A percentile compares a stretch with the other conserved stretches of the same genome.
Evolutionary conservation across 1,140 invertebrate genomes (phyloP).

Genomic region (Neuroterus valhalla): DNA sequence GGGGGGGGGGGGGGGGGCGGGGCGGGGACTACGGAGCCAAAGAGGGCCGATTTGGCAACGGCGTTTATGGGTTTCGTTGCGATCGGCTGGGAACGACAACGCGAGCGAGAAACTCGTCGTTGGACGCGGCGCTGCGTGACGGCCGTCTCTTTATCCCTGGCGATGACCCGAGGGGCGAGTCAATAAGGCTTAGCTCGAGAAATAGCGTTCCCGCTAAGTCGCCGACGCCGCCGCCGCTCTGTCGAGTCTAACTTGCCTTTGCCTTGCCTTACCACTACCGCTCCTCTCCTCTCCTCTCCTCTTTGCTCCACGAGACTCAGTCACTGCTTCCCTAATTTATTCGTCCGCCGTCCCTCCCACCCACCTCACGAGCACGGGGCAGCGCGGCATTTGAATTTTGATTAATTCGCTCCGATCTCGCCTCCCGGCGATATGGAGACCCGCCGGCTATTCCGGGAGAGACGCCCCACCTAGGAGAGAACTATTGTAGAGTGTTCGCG

Average conservation of each 20-base stretch:
- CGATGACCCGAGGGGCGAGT: constrained; percentile 60
- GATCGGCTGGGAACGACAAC: constrained; percentile 54
- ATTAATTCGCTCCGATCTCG: constrained; percentile 40
- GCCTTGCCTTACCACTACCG: not conserved
- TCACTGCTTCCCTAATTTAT: constrained; percentile 40
- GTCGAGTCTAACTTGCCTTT: constrained; percentile 25
- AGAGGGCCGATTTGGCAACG: constrained; percentile 68
- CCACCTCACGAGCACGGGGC: not conserved
- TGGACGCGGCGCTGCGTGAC: constrained; percentile 38
- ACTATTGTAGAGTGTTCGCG: not conserved
- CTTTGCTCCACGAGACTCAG: constrained; percentile 2
- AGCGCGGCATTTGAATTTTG: constrained; percentile 40
- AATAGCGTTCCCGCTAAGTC: constrained; percentile 42
- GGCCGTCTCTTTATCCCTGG: constrained; percentile 50
- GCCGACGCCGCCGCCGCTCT: constrained; percentile 31
- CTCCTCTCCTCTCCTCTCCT: constrained; percentile 30
- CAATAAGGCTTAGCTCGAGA: constrained; percentile 57
- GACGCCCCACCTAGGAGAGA: not conserved
- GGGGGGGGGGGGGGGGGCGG: constrained; percentile 40
- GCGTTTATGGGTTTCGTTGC: constrained; percentile 69
- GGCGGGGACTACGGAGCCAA: constrained; percentile 36
- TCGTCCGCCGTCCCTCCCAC: constrained; percentile 14
- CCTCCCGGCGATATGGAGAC: constrained; percentile 9
- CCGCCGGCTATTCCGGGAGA: constrained; percentile 29
- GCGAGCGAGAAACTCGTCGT: constrained; percentile 42